Percentiles rank a stretch among this genome's conserved stretches.
Evolutionary conservation across 2,113 vertebrate genomes (phyloP).

Genomic region (Philantomba maxwellii): DNA sequence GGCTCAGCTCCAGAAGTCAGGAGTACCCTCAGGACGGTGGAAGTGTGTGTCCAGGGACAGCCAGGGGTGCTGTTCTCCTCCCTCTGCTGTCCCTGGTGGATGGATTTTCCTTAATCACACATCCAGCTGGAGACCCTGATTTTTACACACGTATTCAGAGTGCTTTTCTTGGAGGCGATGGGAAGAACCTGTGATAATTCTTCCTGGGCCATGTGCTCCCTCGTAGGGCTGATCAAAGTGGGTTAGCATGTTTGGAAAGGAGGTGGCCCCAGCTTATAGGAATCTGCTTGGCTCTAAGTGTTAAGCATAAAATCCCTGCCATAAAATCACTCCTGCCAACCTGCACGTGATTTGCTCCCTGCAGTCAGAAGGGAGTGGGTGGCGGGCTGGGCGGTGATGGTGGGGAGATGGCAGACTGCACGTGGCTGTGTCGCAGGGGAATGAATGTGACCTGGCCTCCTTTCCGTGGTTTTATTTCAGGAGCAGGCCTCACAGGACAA

Average conservation of each 20-base stretch:
- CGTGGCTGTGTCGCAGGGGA: accelerated
- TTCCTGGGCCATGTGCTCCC: neutral
- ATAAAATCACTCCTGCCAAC: neutral
- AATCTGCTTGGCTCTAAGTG: neutral
- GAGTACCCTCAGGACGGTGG: accelerated
- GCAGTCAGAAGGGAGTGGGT: neutral
- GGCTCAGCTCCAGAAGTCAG: neutral
- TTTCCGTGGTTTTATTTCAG: constrained; percentile 69
- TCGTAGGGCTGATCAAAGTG: neutral
- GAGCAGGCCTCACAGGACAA: constrained; percentile 87
- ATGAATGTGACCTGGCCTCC: neutral
- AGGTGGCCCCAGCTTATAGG: neutral
- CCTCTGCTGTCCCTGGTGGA: neutral
- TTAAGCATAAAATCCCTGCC: neutral
- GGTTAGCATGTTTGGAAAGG: neutral
- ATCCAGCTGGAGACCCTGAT: neutral
- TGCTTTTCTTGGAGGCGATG: neutral
- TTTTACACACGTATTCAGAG: neutral
- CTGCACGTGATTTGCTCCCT: accelerated
- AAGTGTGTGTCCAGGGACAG: neutral
- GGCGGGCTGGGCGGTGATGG: neutral
- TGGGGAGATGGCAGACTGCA: neutral
- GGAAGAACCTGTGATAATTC: neutral
- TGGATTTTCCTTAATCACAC: neutral
- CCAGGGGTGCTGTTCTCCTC: accelerated